A percentile compares a stretch with the other conserved stretches of the same genome.
Evolutionary conservation across 2,888 invertebrate species (phyloP).

Genomic region (Ophion costatus): DNA sequence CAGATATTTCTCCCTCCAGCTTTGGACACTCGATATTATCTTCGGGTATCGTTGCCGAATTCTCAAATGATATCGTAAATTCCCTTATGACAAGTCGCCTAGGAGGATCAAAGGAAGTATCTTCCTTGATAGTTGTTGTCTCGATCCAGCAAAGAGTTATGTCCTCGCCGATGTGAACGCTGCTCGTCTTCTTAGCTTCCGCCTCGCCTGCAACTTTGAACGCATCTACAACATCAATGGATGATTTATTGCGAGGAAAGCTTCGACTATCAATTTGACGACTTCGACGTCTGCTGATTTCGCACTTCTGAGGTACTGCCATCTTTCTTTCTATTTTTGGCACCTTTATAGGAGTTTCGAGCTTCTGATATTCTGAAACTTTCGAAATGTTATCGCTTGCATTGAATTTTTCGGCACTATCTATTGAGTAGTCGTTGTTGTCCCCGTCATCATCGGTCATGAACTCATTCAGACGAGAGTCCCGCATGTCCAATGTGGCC

Average conservation of each 20-base stretch:
- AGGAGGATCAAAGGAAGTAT: constrained; percentile 64
- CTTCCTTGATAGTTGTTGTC: constrained; percentile 71
- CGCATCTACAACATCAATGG: constrained; percentile 27
- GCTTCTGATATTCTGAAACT: neutral
- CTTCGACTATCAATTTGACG: constrained; percentile 24
- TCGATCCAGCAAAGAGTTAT: constrained; percentile 75
- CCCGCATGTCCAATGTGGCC: too few species aligned
- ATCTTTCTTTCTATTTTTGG: neutral
- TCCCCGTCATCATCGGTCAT: neutral
- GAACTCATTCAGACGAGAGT: neutral
- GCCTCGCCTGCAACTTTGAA: constrained; percentile 41
- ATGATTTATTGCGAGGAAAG: constrained; percentile 30
- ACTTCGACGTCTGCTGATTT: neutral
- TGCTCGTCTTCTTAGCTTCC: constrained; percentile 62
- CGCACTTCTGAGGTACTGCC: constrained; percentile 9
- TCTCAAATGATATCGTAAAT: constrained; percentile 73
- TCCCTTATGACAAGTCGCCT: constrained; percentile 72
- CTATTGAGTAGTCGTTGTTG: neutral
- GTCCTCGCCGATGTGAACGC: constrained; percentile 67
- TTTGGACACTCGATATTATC: constrained; percentile 69
- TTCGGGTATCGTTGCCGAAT: constrained; percentile 71
- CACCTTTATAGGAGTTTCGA: neutral
- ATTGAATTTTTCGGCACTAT: neutral
- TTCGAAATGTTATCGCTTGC: too few species aligned
- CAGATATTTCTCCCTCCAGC: constrained; percentile 66